Percentiles rank a stretch among this genome's conserved stretches.
Evolutionary conservation across 2,888 invertebrate genomes (phyloP).

Genomic region (Ganaspis brasiliensis): DNA sequence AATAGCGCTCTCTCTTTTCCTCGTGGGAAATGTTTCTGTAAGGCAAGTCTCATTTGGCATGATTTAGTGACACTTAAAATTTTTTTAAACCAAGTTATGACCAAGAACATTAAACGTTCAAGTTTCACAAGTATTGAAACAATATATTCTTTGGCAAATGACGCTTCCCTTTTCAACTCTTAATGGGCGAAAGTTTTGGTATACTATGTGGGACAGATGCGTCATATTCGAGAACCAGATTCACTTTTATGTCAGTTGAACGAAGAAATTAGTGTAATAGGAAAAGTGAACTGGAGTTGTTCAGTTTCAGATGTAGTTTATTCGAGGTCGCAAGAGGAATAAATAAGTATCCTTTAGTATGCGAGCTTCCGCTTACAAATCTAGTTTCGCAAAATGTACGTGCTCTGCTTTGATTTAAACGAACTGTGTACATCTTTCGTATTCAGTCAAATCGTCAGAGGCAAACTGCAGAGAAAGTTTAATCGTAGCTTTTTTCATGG

Average conservation of each 20-base stretch:
- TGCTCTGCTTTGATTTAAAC: constrained; percentile 34
- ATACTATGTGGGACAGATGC: constrained; percentile 34
- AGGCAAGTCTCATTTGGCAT: background rate
- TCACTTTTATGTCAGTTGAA: background rate
- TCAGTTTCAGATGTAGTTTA: constrained; percentile 20
- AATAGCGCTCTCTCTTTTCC: background rate
- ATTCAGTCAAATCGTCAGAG: background rate
- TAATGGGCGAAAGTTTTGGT: constrained; percentile 28
- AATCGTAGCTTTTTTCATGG: constrained; percentile 8
- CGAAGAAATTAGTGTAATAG: background rate
- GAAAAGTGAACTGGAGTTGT: constrained; percentile 4
- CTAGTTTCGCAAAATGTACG: constrained; percentile 44
- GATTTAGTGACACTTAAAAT: constrained; percentile 2
- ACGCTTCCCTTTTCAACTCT: background rate
- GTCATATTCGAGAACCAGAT: constrained; percentile 30
- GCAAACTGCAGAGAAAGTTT: constrained; percentile 29
- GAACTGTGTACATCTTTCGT: constrained; percentile 6
- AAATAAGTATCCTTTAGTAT: constrained; percentile 43
- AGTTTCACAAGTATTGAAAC: background rate
- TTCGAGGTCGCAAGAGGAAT: constrained; percentile 32
- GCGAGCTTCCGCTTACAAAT: constrained; percentile 43
- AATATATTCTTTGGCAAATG: background rate
- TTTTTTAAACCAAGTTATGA: background rate
- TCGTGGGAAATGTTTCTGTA: background rate
- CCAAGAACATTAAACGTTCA: background rate